Evolutionary conservation across 2,888 invertebrate species (phyloP).

Genomic region (Pasiphila rectangulata): DNA sequence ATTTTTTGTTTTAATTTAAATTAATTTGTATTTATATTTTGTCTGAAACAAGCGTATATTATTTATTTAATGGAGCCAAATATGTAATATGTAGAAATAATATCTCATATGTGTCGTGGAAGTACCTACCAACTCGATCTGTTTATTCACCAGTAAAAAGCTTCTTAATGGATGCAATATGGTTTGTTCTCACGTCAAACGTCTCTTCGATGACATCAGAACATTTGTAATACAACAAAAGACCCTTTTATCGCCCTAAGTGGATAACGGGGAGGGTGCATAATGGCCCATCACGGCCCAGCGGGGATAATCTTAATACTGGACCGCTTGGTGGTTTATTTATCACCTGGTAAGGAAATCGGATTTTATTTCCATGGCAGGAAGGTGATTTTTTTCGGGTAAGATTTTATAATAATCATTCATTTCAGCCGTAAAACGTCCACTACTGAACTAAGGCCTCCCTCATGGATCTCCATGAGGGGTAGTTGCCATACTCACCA

Average conservation of each 20-base stretch:
- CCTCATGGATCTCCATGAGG: too few relatives aligned
- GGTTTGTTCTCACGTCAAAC: slow-evolving; percentile 74
- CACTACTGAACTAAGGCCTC: too few relatives aligned
- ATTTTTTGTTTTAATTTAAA: neutral
- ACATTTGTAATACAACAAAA: slow-evolving; percentile 76
- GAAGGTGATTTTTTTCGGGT: too few relatives aligned
- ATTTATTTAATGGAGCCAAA: too few relatives aligned
- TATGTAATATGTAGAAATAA: too few relatives aligned
- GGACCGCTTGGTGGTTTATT: slow-evolving; percentile 26
- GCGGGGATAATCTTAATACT: slow-evolving; percentile 29
- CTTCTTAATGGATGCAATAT: slow-evolving; percentile 48
- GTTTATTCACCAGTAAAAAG: slow-evolving; percentile 23
- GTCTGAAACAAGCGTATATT: too few relatives aligned
- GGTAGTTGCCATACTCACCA: too few relatives aligned
- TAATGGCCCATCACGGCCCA: slow-evolving; percentile 35
- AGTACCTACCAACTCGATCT: slow-evolving; percentile 3
- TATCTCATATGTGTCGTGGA: neutral
- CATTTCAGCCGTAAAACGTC: too few relatives aligned
- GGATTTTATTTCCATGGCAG: slow-evolving; percentile 12
- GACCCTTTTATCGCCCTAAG: slow-evolving; percentile 59
- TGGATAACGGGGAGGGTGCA: slow-evolving; percentile 50
- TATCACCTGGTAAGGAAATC: slow-evolving; percentile 15
- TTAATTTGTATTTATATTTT: neutral
- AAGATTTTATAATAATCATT: too few relatives aligned
- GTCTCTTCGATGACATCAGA: slow-evolving; percentile 67